These are phyloP conservation scores for Tenrec ecaudatus DNA, from an alignment of 2,113 vertebrate genomes.

Conservation along the genomic window DNA sequence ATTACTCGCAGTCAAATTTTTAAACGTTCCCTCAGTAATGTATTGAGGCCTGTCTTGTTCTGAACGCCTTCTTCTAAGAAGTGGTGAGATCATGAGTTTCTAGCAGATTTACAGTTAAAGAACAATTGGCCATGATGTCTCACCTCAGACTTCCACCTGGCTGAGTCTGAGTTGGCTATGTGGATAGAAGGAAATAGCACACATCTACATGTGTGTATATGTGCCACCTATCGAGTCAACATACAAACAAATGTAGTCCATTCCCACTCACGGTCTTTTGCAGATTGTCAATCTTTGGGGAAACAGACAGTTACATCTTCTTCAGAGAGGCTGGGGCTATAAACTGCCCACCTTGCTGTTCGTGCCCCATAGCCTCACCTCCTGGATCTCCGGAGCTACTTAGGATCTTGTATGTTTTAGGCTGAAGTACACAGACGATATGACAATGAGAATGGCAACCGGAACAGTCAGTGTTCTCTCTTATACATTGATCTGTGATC, in stretches of 20 bases:
- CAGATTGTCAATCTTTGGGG: too few relatives aligned
- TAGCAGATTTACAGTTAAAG: constrained; percentile 4
- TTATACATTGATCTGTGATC: neutral
- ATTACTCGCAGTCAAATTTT: neutral
- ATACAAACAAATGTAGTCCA: too few relatives aligned
- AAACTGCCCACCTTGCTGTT: too few relatives aligned
- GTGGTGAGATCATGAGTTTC: neutral
- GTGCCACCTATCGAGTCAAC: neutral
- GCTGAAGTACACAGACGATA: neutral
- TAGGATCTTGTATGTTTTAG: neutral
- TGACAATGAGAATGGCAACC: neutral
- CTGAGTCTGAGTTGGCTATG: neutral
- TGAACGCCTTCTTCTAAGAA: neutral
- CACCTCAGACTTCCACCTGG: too few relatives aligned
- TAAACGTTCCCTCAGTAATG: constrained; percentile 9
- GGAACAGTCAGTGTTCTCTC: neutral
- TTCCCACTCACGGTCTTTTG: too few relatives aligned
- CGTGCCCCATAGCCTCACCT: too few relatives aligned
- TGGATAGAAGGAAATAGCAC: neutral
- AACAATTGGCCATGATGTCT: neutral
- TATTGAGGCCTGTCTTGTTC: neutral
- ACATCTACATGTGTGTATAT: neutral
- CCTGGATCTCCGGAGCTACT: too few relatives aligned
- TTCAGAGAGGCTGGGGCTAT: too few relatives aligned
- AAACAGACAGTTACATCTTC: too few relatives aligned